Conservation (phyloP, 2,797 vertebrate species). For the Aulostomus chinensis region DNA sequence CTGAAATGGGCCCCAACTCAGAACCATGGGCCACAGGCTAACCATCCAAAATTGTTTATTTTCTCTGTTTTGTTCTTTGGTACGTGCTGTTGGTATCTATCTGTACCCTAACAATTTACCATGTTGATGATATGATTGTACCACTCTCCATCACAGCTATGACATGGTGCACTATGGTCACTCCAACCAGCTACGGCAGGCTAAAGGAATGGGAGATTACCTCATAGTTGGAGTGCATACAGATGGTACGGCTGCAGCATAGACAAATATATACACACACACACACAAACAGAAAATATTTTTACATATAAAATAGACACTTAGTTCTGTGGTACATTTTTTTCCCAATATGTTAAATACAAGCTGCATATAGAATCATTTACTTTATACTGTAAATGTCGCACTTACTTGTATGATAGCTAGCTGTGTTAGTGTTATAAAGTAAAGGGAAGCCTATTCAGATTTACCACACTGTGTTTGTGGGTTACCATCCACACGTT, state of each 20-base stretch:
- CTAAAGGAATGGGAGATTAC: constrained; percentile 94
- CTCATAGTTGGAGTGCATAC: constrained; percentile 96
- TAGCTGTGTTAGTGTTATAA: neutral
- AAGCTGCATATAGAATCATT: too few species aligned
- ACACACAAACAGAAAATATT: too few species aligned
- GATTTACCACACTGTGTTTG: too few species aligned
- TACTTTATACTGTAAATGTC: neutral
- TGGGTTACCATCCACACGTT: neutral
- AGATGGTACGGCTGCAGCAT: constrained; percentile 80
- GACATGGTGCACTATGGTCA: constrained; percentile 99
- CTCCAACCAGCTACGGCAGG: constrained; percentile 97
- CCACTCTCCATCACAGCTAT: constrained; percentile 79
- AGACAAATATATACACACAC: neutral
- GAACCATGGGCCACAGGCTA: too few species aligned
- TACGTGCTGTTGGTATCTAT: too few species aligned
- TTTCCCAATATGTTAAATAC: neutral
- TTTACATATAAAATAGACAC: too few species aligned
- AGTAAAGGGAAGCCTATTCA: neutral
- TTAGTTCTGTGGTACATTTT: neutral
- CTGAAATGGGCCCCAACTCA: too few species aligned
- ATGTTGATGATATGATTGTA: neutral
- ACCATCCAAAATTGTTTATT: too few species aligned
- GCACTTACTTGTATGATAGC: too few species aligned
- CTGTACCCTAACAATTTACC: too few species aligned
- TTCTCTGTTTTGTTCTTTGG: neutral